A percentile compares a stretch with the other conserved stretches of the same genome.
These are phyloP conservation scores for Bufo bufo DNA, from an alignment of 2,113 vertebrate genomes.

Conservation along the genomic window DNA sequence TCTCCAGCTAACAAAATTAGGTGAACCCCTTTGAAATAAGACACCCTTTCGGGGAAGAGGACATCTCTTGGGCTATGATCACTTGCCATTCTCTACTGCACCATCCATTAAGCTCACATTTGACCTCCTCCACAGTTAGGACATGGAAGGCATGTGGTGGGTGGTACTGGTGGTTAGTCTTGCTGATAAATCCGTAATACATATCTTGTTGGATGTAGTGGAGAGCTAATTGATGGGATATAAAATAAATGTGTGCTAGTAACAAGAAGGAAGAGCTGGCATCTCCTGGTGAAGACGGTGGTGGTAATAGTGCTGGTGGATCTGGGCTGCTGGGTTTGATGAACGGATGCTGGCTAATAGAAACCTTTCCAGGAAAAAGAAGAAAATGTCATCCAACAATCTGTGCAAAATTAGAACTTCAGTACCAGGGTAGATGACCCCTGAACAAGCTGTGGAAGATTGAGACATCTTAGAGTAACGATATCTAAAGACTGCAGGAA, in stretches of 20 bases:
- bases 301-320: neutral
- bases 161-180: neutral
- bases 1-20: no score
- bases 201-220: neutral
- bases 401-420: neutral
- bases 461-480: neutral
- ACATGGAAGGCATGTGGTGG: no score
- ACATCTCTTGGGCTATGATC: no score
- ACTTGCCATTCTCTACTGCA: no score
- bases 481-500: neutral
- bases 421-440: neutral
- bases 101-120: no score
- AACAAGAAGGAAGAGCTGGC: neutral
- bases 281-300: neutral
- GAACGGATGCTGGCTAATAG: neutral
- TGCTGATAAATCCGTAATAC: neutral
- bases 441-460: neutral
- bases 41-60: no score
- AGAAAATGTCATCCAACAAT: neutral
- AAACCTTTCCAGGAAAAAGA: neutral
- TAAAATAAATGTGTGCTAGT: neutral
- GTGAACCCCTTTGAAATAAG: no score
- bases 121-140: no score
- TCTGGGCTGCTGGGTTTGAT: constrained; percentile 4
- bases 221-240: no score